Evolutionary conservation across 2,888 invertebrate species (phyloP), one percentile per base, ranked within the genome.

Genomic region (Philereme transversata): DNA sequence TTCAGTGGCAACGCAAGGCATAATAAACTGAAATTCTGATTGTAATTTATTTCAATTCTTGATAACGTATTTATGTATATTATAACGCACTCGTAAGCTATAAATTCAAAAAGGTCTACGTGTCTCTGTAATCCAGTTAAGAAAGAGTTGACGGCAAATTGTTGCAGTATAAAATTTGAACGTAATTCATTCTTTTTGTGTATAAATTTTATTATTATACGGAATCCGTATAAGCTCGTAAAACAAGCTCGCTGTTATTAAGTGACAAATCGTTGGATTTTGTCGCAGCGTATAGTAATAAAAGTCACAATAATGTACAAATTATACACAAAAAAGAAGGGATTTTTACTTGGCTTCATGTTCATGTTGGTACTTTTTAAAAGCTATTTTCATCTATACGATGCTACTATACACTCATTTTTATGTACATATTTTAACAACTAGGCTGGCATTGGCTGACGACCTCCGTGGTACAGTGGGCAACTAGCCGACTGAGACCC

Each of bases 221-320:
- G 67, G 68, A 75, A 74, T 75, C 78, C 75, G 75, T 77, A 74
- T 68, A 70, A 68, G 72, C 73, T 86, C 84, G 81, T 87, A 84
- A 87, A 85, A 81, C 81, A 82, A 77, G 81, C 79, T 79, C 77
- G 76, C 76, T 79, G 83, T 87, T 84, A 86, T 85, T 84, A 83
- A 82, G 84, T 88, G 86, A 87, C 84, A 87, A 87, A 85, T 85
- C 74, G 82, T 79, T 69, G 80, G 79, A 78, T 83, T 83, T 82
- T 77, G 81, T 74, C 78, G 76, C 78, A 74, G 75, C 77, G 77
- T 70, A 76, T 74, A 80, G 79, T 82, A 83, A 82, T 87, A 86
- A 87, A 62, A 83, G 77, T 80, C 72, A 75, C 71, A 77, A 75
- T 84, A 83, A 87, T 84, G 81, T 79, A 77, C 74, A 73, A 82